Percentiles rank a stretch among this genome's conserved stretches.
phyloP scores from a whole-genome alignment of 2,888 invertebrate species.

The Bellardia pandia region DNA sequence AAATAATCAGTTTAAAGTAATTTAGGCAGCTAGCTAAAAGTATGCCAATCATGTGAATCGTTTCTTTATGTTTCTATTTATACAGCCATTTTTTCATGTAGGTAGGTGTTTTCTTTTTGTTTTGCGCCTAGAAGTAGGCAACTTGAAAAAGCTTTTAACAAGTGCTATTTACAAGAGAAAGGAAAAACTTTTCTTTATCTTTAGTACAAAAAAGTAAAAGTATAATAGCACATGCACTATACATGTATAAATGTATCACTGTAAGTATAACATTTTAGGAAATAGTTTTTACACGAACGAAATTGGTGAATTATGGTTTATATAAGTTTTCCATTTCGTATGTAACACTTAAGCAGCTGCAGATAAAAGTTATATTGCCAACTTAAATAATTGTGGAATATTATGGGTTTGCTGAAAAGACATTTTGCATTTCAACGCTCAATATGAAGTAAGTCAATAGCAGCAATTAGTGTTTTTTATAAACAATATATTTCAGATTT shows the following conservation, averaged over 20 bases:
- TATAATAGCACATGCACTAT: background rate
- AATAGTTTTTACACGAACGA: background rate
- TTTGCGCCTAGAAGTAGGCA: slow-evolving; percentile 29
- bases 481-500: too few relatives aligned
- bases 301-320: too few relatives aligned
- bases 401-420: too few relatives aligned
- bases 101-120: background rate
- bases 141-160: slow-evolving; percentile 61
- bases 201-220: slow-evolving; percentile 2
- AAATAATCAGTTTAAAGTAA: slow-evolving; percentile 11
- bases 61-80: background rate
- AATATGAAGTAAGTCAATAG: too few relatives aligned
- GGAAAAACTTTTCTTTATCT: slow-evolving; percentile 1
- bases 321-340: too few relatives aligned
- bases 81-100: background rate
- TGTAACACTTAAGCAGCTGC: too few relatives aligned
- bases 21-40: slow-evolving; percentile 40
- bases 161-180: background rate
- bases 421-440: too few relatives aligned
- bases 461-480: too few relatives aligned
- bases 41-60: slow-evolving; percentile 43
- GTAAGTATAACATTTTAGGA: background rate
- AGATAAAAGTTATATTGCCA: too few relatives aligned
- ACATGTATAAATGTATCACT: background rate
- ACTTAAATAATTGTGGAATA: too few relatives aligned